phyloP scores from a whole-genome alignment of 2,113 vertebrate species.

The Ivindomyrus marchei region DNA sequence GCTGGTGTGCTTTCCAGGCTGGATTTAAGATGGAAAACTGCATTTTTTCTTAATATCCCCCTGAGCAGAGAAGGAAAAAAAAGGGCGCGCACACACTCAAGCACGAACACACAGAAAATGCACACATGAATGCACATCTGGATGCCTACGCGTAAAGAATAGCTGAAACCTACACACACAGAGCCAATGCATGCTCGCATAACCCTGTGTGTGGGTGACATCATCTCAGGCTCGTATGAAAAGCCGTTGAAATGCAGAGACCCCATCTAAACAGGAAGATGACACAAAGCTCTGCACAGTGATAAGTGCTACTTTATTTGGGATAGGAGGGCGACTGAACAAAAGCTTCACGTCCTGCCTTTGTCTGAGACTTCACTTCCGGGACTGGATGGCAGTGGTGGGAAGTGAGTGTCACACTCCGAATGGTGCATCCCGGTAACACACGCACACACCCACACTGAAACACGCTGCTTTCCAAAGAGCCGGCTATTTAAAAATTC shows the following conservation, averaged over 20 bases:
- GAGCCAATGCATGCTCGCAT: not conserved
- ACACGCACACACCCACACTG: not conserved
- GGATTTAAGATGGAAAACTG: constrained; percentile 33
- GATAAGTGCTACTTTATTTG: not conserved
- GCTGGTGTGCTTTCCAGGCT: constrained; percentile 33
- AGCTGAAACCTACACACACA: constrained; percentile 7
- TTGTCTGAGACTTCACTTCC: not conserved
- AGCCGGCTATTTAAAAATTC: not conserved
- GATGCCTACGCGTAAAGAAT: not conserved
- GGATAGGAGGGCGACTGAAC: not conserved
- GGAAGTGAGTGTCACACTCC: not conserved
- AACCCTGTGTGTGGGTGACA: constrained; percentile 45
- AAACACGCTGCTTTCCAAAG: not conserved
- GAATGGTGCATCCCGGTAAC: not conserved
- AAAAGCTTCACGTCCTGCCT: not conserved
- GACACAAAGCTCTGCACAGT: not conserved
- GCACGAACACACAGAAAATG: not conserved
- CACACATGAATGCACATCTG: not conserved
- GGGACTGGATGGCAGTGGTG: not conserved
- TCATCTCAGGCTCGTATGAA: constrained; percentile 35
- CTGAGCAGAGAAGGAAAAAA: constrained; percentile 27
- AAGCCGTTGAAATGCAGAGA: not conserved
- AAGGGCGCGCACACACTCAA: constrained; percentile 3
- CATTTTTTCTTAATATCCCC: constrained; percentile 31
- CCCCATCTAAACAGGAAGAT: not conserved